Percentiles rank a stretch among this genome's conserved stretches.
Evolutionary conservation across 2,888 invertebrate genomes (phyloP).

Genomic region (Tipula lateralis): DNA sequence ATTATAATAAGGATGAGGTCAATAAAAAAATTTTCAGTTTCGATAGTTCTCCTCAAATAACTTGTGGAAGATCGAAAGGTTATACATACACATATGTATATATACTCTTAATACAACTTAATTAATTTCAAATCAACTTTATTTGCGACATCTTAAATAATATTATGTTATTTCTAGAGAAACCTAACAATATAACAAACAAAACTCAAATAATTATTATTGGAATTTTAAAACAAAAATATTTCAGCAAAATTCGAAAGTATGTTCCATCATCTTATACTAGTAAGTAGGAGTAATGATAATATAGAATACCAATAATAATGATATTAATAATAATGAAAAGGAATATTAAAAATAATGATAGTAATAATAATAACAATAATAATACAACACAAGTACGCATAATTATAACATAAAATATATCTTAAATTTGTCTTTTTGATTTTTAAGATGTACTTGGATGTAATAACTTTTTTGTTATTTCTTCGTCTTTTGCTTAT

Average conservation of each 20-base stretch:
- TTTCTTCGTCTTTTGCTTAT: not conserved
- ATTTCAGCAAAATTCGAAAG: not conserved
- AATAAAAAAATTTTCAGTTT: no score
- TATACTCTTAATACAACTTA: no score
- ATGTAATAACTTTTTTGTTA: not conserved
- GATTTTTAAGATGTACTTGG: conserved; percentile 19
- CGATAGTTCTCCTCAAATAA: no score
- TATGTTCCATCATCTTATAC: not conserved
- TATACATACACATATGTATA: no score
- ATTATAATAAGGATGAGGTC: no score
- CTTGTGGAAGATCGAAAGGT: no score
- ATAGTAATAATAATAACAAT: not conserved
- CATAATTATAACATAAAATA: not conserved
- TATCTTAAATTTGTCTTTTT: not conserved
- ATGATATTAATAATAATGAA: not conserved
- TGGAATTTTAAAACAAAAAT: not conserved
- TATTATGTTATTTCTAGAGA: not conserved
- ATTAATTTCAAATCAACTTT: no score
- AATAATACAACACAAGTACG: not conserved
- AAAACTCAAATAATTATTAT: not conserved
- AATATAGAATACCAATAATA: not conserved
- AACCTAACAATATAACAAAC: not conserved
- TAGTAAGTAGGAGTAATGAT: not conserved
- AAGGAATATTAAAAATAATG: conserved; percentile 3
- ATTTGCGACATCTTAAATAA: not conserved